These are phyloP conservation scores for Condylostylus longicornis DNA, from an alignment of 1,140 invertebrate genomes.

Conservation along the genomic window DNA sequence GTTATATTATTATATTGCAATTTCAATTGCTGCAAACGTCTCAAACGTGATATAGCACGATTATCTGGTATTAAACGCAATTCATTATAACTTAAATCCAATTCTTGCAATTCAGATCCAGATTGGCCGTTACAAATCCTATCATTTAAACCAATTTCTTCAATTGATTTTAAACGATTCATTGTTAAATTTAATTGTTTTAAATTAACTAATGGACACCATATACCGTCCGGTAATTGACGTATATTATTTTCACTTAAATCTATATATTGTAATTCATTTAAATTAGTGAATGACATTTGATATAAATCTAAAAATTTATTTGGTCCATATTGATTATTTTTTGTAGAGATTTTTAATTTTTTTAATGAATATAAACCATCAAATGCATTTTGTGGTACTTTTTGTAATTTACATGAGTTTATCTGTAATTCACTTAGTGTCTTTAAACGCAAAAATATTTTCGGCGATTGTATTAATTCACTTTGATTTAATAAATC, in stretches of 20 bases:
- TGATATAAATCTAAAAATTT: constrained; percentile 45
- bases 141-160: constrained; percentile 47
- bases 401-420: constrained; percentile 54
- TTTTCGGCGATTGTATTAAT: constrained; percentile 42
- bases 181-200: constrained; percentile 59
- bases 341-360: constrained; percentile 49
- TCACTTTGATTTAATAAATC: constrained; percentile 51
- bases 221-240: constrained; percentile 49
- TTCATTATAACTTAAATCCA: constrained; percentile 59
- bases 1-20: constrained; percentile 61
- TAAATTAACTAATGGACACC: constrained; percentile 55
- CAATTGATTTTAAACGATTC: constrained; percentile 52
- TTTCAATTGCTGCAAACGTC: constrained; percentile 52
- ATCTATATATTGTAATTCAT: constrained; percentile 53
- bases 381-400: constrained; percentile 53
- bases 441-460: constrained; percentile 50
- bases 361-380: constrained; percentile 52
- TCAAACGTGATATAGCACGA: constrained; percentile 46
- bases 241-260: constrained; percentile 56
- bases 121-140: constrained; percentile 30
- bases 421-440: constrained; percentile 51
- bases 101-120: constrained; percentile 39
- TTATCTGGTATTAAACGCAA: constrained; percentile 47
- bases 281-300: constrained; percentile 45
- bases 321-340: constrained; percentile 47